Evolutionary conservation across 2,888 invertebrate species (phyloP), one percentile per base, ranked within the genome.

Genomic region (Adela reaumurella): DNA sequence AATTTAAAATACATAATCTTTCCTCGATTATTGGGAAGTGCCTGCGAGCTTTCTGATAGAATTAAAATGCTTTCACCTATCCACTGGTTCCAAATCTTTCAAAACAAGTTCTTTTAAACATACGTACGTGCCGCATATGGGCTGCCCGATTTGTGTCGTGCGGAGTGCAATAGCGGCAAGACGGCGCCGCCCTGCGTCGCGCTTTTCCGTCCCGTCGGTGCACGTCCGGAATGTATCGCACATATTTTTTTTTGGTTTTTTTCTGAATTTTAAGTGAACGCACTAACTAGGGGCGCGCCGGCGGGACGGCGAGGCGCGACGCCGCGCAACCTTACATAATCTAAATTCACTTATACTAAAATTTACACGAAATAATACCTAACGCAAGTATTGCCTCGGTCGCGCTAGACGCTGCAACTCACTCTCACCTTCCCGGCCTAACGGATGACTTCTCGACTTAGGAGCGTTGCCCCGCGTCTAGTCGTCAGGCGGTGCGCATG

Each of bases 331-430:
- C 35, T 35, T 14, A 14, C 3, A 35, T 14, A 8, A 35, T 35
- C 35, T 35, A 35, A 35, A 14, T 35, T 35, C n/a, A 14, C 35
- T 35, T 35, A 35, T 72, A 76, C 76, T 76, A 77, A 74, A 76
- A 74, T 76, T 77, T 76, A 74, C 73, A 68, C 72, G 76, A 76
- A 77, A 76, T 77, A 77, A 77, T 77, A 77, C 74, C 77, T 74
- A 74, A 73, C 73, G 73, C 73, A 73, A 71, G 74, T 74, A 73
- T 72, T 61, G 67, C 67, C 64, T 64, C 64, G 14, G 3, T n/a
- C 67, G 60, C 57, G 61, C 62, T 55, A 59, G 65, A 57, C 61
- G 56, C 59, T 43, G 54, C 43, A 19, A 43, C 43, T 10, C 43
- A 5, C 10, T 19, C 17, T 8, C 19, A 43, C 4, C 43, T 10